These are phyloP conservation scores for Caerostris extrusa DNA, from an alignment of 1,140 invertebrate species.

Conservation along the genomic window DNA sequence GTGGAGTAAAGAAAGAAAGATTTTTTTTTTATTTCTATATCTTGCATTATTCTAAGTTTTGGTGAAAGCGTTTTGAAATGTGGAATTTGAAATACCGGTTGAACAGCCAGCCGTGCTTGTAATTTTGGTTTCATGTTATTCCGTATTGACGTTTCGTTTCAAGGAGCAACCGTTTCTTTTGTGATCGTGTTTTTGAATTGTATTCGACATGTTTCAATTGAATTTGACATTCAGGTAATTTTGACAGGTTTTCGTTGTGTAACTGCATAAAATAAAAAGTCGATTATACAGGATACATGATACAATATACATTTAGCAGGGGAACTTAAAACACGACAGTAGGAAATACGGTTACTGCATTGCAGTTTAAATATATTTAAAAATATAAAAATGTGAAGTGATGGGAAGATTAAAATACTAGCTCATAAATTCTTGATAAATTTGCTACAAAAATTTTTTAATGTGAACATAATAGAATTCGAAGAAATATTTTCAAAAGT, in stretches of 20 bases:
- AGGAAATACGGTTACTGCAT: too few relatives aligned
- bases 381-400: too few relatives aligned
- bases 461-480: too few relatives aligned
- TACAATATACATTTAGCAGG: too few relatives aligned
- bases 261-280: background rate
- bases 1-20: background rate
- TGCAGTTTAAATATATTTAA: too few relatives aligned
- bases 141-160: background rate
- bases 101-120: background rate
- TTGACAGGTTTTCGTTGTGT: background rate
- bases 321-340: too few relatives aligned
- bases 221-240: background rate
- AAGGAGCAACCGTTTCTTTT: background rate
- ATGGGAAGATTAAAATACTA: too few relatives aligned
- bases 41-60: slow-evolving; percentile 13
- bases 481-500: too few relatives aligned
- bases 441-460: too few relatives aligned
- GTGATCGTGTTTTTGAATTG: background rate
- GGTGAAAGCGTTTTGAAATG: background rate
- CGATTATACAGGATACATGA: background rate
- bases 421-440: too few relatives aligned
- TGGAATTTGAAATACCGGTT: slow-evolving; percentile 25
- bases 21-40: background rate
- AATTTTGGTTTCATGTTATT: slow-evolving; percentile 22
- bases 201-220: background rate